These are phyloP conservation scores for Crotalus horridus DNA, from an alignment of 2,113 vertebrate species.

Conservation along the genomic window DNA sequence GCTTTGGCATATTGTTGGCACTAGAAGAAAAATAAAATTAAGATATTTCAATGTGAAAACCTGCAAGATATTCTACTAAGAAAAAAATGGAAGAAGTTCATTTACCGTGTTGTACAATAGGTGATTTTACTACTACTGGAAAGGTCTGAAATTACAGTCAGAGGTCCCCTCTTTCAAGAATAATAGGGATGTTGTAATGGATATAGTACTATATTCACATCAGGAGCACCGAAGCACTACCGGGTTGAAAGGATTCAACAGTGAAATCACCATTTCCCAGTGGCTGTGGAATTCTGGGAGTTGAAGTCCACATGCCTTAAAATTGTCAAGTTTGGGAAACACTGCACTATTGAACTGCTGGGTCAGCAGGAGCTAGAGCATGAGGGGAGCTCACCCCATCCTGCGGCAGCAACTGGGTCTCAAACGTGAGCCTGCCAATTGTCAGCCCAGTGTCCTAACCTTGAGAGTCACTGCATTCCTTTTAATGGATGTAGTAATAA, in stretches of 20 bases:
- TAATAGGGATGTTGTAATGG: not conserved
- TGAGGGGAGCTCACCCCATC: not conserved
- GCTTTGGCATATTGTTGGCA: conserved; percentile 96
- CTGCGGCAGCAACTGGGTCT: not conserved
- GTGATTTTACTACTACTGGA: not conserved
- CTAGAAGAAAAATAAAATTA: conserved; percentile 56
- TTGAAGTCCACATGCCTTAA: too few species aligned
- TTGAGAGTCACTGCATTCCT: not conserved
- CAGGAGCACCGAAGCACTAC: not conserved
- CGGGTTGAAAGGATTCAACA: not conserved
- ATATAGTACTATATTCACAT: not conserved
- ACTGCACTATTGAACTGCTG: too few species aligned
- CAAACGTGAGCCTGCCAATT: not conserved
- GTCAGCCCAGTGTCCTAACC: not conserved
- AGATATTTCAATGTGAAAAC: not conserved
- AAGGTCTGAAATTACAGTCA: not conserved
- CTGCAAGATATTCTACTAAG: not conserved
- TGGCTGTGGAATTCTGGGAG: too few species aligned
- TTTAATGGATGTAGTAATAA: not conserved
- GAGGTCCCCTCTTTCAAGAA: not conserved
- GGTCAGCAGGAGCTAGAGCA: too few species aligned
- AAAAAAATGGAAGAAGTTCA: not conserved
- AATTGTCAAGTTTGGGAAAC: too few species aligned
- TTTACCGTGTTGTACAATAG: not conserved
- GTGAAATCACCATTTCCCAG: not conserved